A percentile compares a stretch with the other conserved stretches of the same genome.
These are phyloP conservation scores for Hymenochirus boettgeri DNA, from an alignment of 2,113 vertebrate genomes.

Conservation along the genomic window DNA sequence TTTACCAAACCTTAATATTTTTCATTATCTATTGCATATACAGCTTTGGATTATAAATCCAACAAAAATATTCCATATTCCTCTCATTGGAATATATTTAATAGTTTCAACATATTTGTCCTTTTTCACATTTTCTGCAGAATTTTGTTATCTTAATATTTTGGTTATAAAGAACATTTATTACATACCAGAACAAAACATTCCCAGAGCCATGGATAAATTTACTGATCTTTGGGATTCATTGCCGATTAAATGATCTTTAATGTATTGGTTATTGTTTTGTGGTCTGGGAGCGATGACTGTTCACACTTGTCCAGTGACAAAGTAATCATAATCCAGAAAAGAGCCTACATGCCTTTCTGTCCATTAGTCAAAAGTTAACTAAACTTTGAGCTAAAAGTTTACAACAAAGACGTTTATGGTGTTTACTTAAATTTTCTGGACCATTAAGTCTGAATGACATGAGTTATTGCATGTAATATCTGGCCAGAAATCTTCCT, in stretches of 20 bases:
- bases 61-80: no score
- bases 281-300: constrained; percentile 6
- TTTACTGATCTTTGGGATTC: neutral
- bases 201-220: neutral
- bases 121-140: no score
- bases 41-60: no score
- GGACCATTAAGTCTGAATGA: constrained; percentile 65
- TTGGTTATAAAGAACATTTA: no score
- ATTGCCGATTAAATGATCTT: constrained; percentile 3
- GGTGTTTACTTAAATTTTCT: constrained; percentile 78
- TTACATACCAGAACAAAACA: neutral
- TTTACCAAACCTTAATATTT: no score
- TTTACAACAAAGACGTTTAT: constrained; percentile 78
- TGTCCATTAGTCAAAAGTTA: constrained; percentile 65
- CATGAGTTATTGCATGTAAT: constrained; percentile 69
- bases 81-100: no score
- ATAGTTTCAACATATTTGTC: no score
- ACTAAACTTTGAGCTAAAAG: constrained; percentile 69
- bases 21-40: no score
- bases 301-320: constrained; percentile 44
- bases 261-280: constrained; percentile 15
- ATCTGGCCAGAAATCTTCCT: constrained; percentile 71
- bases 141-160: no score
- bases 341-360: constrained; percentile 49
- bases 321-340: constrained; percentile 40